Evolutionary conservation across 2,888 invertebrate genomes (phyloP), one percentile per base, ranked within the genome.

Genomic region (Cartodere bifasciata): DNA sequence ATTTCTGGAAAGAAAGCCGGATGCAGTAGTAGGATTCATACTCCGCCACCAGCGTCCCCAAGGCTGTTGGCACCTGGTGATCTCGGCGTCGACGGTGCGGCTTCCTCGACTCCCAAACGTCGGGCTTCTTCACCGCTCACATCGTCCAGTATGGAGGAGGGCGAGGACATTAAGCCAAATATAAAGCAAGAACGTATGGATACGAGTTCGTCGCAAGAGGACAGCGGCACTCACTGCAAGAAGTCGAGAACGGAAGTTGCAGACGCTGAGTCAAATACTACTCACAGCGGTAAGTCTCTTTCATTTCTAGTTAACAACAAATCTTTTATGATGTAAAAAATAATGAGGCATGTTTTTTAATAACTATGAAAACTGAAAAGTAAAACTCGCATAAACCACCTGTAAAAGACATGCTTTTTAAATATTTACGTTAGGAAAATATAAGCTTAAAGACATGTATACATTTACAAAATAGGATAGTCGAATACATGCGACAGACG

Each of bases 221-320:
- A 65, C 39, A 75, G 75, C 46, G 68, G 68, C 41, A 55, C 55
- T 40, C 67, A 70, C 34, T 83, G 83, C 58, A 81, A 84, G 50
- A 52, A 56, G 36, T 53, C 74, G 22, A 72, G 85, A 54, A 82
- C 81, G 31, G 84, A 82, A 61, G 74, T 82, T 17, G 84, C 76
- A 38, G 88, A 88, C 56, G 87, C 87, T 27, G 87, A 87, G 59
- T 84, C 86, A 16, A 88, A 88, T 56, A 88, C 88, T 35, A 80
- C 84, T 63, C 84, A 85, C 62, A 85, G 86, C 64, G 88, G 88
- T 88, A 60, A 80, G 80, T 24, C 15, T 23, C 7, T 7, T 7
- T 7, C n/a, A 20, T 20, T 20, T 20, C n/a, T n/a, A n/a, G n/a
- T 20, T 20, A 6, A 7, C n/a, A 20, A 20, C n/a, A 20, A 7